These are phyloP conservation scores for Vollenhovia emeryi DNA, from an alignment of 1,140 invertebrate genomes.

Conservation along the genomic window DNA sequence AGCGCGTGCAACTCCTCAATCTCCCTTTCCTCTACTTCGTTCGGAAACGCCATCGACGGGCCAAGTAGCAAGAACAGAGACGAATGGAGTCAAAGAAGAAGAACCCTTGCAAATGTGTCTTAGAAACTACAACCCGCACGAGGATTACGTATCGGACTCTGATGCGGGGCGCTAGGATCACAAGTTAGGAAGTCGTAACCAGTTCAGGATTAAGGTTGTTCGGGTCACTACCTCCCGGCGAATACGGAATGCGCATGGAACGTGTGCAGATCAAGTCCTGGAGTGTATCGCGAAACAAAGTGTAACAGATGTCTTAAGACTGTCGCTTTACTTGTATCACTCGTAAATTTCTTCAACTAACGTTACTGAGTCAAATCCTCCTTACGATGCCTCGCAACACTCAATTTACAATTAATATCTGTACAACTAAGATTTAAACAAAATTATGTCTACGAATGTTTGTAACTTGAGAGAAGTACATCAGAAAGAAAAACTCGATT, in stretches of 20 bases:
- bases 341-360: neutral
- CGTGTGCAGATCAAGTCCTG: constrained; percentile 63
- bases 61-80: neutral
- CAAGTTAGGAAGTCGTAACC: constrained; percentile 73
- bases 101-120: constrained; percentile 67
- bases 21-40: neutral
- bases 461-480: neutral
- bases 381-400: neutral
- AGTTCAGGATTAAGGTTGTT: constrained; percentile 72
- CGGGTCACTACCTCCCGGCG: constrained; percentile 61
- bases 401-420: neutral
- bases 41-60: neutral
- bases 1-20: neutral
- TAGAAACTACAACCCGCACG: constrained; percentile 67
- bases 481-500: neutral
- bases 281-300: neutral
- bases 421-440: neutral
- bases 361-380: neutral
- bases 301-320: neutral
- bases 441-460: neutral
- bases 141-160: constrained; percentile 67
- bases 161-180: constrained; percentile 58
- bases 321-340: neutral
- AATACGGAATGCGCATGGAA: constrained; percentile 67
- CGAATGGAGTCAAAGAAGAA: constrained; percentile 57